Percentiles rank a stretch among this genome's conserved stretches.
Conservation (phyloP, 1,140 invertebrate species). For the Campodea augens region DNA sequence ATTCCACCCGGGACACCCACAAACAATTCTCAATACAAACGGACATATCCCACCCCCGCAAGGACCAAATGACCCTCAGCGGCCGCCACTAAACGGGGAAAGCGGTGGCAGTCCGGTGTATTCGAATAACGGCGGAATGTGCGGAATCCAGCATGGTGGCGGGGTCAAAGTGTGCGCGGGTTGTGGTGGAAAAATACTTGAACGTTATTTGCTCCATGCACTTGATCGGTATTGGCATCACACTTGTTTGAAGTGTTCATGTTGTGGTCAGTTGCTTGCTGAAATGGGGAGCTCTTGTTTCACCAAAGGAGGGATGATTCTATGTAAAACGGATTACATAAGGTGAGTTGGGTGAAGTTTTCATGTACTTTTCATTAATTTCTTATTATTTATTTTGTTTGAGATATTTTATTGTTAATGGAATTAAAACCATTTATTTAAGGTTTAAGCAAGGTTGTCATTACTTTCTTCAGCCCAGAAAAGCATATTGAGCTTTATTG, state of each 20-base stretch:
- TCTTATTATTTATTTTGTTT: too few relatives aligned
- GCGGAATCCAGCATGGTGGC: slow-evolving; percentile 19
- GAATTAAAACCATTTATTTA: too few relatives aligned
- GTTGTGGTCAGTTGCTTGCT: slow-evolving; percentile 62
- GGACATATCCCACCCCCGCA: slow-evolving; percentile 9
- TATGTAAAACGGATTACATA: slow-evolving; percentile 83
- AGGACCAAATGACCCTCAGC: slow-evolving; percentile 24
- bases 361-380: too few relatives aligned
- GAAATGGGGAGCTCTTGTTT: slow-evolving; percentile 79
- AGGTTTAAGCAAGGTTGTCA: too few relatives aligned
- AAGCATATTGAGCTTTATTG: too few relatives aligned
- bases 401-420: too few relatives aligned
- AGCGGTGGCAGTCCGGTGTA: slow-evolving; percentile 23
- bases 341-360: slow-evolving; percentile 56
- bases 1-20: not conserved
- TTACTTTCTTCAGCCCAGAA: too few relatives aligned
- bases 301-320: slow-evolving; percentile 74
- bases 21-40: not conserved
- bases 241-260: slow-evolving; percentile 77
- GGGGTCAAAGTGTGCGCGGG: slow-evolving; percentile 30
- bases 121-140: slow-evolving; percentile 8
- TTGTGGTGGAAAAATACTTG: slow-evolving; percentile 55
- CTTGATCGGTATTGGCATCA: slow-evolving; percentile 87
- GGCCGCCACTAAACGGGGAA: slow-evolving; percentile 17
- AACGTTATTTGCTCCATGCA: slow-evolving; percentile 68